Percentiles rank a stretch among this genome's conserved stretches.
Conservation (phyloP, 2,797 vertebrate species). For the Rhodeus uyekii region DNA sequence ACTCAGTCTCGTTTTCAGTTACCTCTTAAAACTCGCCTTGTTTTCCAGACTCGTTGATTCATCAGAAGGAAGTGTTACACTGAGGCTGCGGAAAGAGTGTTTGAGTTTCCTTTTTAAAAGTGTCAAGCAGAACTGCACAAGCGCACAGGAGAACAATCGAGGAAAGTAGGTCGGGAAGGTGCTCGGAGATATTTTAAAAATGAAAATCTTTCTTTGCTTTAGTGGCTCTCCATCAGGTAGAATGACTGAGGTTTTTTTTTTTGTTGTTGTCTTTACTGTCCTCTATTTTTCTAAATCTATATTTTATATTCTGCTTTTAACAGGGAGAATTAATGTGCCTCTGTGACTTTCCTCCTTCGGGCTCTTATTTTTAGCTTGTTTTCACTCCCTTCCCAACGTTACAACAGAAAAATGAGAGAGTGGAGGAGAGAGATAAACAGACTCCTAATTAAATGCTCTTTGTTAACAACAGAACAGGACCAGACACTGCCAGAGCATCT, state of each 20-base stretch:
- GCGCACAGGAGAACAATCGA: slow-evolving; percentile 18
- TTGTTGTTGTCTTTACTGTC: background rate
- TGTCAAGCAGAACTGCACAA: slow-evolving; percentile 19
- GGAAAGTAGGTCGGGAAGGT: slow-evolving; percentile 75
- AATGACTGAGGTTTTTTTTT: background rate
- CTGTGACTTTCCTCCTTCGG: slow-evolving; percentile 58
- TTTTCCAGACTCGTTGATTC: background rate
- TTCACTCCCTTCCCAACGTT: slow-evolving; percentile 65
- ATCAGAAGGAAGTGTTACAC: background rate
- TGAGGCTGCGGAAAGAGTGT: background rate
- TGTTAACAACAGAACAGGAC: slow-evolving; percentile 69
- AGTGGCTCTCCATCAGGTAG: slow-evolving; percentile 56
- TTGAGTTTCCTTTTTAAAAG: slow-evolving; percentile 26
- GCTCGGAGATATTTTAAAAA: slow-evolving; percentile 65
- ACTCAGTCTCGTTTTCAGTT: slow-evolving; percentile 5
- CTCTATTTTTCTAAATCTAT: slow-evolving; percentile 42
- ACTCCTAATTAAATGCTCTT: slow-evolving; percentile 76
- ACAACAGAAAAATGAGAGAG: slow-evolving; percentile 61
- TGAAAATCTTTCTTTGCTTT: slow-evolving; percentile 49
- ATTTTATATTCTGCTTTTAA: slow-evolving; percentile 54
- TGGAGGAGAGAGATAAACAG: slow-evolving; percentile 73
- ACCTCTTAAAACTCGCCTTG: slow-evolving; percentile 13
- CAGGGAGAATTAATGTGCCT: slow-evolving; percentile 58
- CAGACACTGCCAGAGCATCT: slow-evolving; percentile 59
- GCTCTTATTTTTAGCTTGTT: slow-evolving; percentile 76